Conservation (phyloP, 1,140 invertebrate species). For the Caerostris extrusa region DNA sequence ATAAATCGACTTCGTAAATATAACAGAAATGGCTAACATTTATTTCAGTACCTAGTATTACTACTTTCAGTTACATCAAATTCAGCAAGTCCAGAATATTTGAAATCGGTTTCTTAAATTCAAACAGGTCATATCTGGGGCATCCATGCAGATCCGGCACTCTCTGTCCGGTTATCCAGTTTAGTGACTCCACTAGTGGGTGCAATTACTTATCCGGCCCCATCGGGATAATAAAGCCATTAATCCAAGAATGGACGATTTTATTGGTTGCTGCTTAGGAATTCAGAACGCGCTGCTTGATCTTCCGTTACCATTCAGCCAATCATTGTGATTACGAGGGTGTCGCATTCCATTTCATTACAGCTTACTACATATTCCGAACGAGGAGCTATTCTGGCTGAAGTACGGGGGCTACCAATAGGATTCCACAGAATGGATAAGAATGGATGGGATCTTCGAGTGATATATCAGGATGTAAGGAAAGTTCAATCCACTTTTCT, state of each 20-base stretch:
- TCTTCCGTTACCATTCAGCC: not conserved
- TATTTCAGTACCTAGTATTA: too few species aligned
- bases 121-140: not conserved
- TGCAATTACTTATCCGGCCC: constrained; percentile 33
- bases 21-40: too few species aligned
- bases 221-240: constrained; percentile 34
- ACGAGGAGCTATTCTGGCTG: not conserved
- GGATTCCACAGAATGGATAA: not conserved
- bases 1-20: too few species aligned
- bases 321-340: constrained; percentile 16
- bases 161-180: not conserved
- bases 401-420: not conserved
- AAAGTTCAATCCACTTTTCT: too few species aligned
- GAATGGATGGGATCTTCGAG: too few species aligned
- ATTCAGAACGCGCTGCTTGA: constrained; percentile 1
- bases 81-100: too few species aligned
- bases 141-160: not conserved
- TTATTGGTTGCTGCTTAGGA: constrained; percentile 32
- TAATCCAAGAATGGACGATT: constrained; percentile 46
- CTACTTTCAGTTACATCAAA: too few species aligned
- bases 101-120: not conserved
- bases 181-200: not conserved
- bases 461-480: too few species aligned
- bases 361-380: not conserved
- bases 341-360: constrained; percentile 27